A percentile compares a stretch with the other conserved stretches of the same genome.
Conservation (phyloP, 2,888 invertebrate genomes). For the Cinara cedri region DNA sequence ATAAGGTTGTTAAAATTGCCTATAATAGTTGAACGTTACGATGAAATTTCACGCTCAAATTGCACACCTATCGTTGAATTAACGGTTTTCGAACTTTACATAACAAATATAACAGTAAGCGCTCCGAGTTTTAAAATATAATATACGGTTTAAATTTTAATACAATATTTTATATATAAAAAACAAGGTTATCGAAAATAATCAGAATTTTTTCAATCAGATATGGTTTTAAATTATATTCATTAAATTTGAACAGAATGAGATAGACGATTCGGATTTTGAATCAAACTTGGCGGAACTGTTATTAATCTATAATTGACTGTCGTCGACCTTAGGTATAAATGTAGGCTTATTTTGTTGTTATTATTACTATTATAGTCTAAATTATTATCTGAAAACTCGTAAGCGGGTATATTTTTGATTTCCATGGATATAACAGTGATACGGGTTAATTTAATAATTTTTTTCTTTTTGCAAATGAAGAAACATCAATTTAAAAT, state of each 20-base stretch:
- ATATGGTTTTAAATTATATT: slow-evolving; percentile 33
- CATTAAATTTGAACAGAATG: not conserved
- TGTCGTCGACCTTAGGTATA: slow-evolving; percentile 45
- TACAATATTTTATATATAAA: not conserved
- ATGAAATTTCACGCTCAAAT: not conserved
- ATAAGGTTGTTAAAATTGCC: too few relatives aligned
- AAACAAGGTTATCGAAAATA: slow-evolving; percentile 45
- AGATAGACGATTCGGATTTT: slow-evolving; percentile 42
- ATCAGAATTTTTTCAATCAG: slow-evolving; percentile 30
- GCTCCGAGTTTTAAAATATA: not conserved
- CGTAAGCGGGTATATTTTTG: not conserved
- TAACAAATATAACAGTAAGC: not conserved
- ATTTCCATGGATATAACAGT: slow-evolving; percentile 38
- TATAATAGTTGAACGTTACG: too few relatives aligned
- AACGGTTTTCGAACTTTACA: not conserved
- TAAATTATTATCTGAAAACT: too few relatives aligned
- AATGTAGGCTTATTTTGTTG: slow-evolving; percentile 24
- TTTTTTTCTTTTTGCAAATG: slow-evolving; percentile 12
- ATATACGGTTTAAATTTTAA: not conserved
- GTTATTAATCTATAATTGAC: slow-evolving; percentile 57
- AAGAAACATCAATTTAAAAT: slow-evolving; percentile 2
- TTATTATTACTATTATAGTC: slow-evolving; percentile 5
- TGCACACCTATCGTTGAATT: not conserved
- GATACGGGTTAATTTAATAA: slow-evolving; percentile 38
- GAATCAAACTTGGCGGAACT: slow-evolving; percentile 48